Percentiles rank a stretch among this genome's conserved stretches.
Conservation (phyloP, 2,113 vertebrate species). For the Lampris incognitus region DNA sequence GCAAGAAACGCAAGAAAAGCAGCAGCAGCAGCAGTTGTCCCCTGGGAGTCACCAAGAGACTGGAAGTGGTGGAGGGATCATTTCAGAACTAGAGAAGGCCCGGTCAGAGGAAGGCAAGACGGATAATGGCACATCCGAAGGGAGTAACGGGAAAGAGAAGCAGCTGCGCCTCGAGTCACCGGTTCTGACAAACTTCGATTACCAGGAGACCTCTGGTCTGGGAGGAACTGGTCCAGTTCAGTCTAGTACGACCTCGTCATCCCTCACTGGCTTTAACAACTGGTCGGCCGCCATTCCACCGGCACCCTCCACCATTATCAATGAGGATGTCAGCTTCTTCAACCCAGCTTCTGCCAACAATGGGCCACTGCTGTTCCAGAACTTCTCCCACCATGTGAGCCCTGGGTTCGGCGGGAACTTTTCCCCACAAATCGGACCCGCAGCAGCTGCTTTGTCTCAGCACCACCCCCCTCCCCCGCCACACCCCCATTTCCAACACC, state of each 20-base stretch:
- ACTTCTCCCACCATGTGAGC: slow-evolving; percentile 98
- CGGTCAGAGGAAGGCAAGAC: slow-evolving; percentile 91
- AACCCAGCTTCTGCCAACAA: slow-evolving; percentile 96
- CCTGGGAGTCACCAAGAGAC: slow-evolving; percentile 91
- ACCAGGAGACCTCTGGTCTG: slow-evolving; percentile 93
- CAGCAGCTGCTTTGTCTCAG: slow-evolving; percentile 86
- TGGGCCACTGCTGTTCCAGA: slow-evolving; percentile 97
- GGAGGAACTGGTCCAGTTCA: slow-evolving; percentile 87
- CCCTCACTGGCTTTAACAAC: slow-evolving; percentile 97
- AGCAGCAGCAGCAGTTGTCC: slow-evolving; percentile 92
- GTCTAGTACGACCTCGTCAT: slow-evolving; percentile 93
- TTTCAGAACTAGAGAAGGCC: slow-evolving; percentile 94
- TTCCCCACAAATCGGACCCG: slow-evolving; percentile 95
- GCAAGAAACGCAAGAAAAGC: slow-evolving; percentile 97
- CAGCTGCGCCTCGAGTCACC: slow-evolving; percentile 96
- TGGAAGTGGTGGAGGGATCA: slow-evolving; percentile 83
- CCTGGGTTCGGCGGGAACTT: slow-evolving; percentile 98
- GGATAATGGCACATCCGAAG: slow-evolving; percentile 88
- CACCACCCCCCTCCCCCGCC: slow-evolving; percentile 95
- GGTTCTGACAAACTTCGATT: slow-evolving; percentile 95
- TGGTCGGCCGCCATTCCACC: slow-evolving; percentile 97
- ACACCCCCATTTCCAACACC: slow-evolving; percentile 96
- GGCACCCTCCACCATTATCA: slow-evolving; percentile 96
- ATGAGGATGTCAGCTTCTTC: slow-evolving; percentile 98
- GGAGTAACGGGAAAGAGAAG: slow-evolving; percentile 92